Evolutionary conservation across 2,888 invertebrate genomes (phyloP).

Genomic region (Sympetrum striolatum): DNA sequence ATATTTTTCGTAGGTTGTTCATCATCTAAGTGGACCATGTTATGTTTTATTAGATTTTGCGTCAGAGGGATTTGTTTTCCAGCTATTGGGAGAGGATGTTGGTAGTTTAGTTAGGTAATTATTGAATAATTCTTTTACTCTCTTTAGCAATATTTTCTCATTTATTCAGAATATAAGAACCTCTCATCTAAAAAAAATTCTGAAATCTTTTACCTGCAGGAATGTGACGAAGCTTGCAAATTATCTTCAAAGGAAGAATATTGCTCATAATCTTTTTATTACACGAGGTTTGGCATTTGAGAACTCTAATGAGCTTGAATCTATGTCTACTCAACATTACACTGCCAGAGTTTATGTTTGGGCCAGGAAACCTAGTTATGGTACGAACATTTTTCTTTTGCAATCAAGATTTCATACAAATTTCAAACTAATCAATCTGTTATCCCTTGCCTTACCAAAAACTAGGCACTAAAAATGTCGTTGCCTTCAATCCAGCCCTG

Average conservation of each 20-base stretch:
- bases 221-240: constrained; percentile 63
- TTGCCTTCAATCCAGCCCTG: constrained; percentile 72
- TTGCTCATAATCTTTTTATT: constrained; percentile 79
- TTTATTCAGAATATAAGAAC: too few species aligned
- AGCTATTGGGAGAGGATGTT: constrained; percentile 58
- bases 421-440: not conserved
- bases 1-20: constrained; percentile 63
- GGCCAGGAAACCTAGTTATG: constrained; percentile 66
- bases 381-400: constrained; percentile 49
- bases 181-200: not conserved
- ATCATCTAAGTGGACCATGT: constrained; percentile 63
- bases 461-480: constrained; percentile 65
- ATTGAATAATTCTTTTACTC: constrained; percentile 46
- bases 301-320: constrained; percentile 44
- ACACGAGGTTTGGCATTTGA: constrained; percentile 63
- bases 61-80: constrained; percentile 74
- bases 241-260: constrained; percentile 66
- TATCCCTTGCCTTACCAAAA: not conserved
- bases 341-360: constrained; percentile 70
- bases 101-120: constrained; percentile 52
- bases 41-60: constrained; percentile 66
- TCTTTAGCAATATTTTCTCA: not conserved
- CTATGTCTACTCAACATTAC: constrained; percentile 54
- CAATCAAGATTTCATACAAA: not conserved
- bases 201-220: constrained; percentile 51